phyloP scores from a whole-genome alignment of 2,113 vertebrate species.

The Pholis gunnellus region DNA sequence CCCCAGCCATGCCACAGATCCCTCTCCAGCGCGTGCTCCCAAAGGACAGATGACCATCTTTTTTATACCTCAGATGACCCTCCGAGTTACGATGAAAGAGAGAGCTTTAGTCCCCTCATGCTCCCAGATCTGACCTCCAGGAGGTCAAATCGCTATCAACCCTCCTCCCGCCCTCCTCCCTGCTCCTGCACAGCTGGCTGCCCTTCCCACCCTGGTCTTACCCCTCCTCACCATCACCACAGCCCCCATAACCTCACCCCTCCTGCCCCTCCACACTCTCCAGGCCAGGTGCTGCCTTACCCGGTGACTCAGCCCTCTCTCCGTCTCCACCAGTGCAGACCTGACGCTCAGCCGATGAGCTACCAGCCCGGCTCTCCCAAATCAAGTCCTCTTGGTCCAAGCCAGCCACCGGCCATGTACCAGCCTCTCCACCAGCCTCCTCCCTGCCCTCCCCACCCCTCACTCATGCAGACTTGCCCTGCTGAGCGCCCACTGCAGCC shows the following conservation, averaged over 20 bases:
- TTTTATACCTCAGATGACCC: conserved; percentile 85
- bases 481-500: conserved; percentile 70
- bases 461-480: conserved; percentile 73
- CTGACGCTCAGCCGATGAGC: conserved; percentile 73
- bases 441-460: conserved; percentile 70
- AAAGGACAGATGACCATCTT: conserved; percentile 60
- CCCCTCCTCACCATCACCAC: conserved; percentile 69
- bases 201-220: conserved; percentile 66
- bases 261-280: conserved; percentile 70
- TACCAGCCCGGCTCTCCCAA: conserved; percentile 77
- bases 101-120: conserved; percentile 83
- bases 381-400: conserved; percentile 65
- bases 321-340: conserved; percentile 76
- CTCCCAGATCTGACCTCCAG: conserved; percentile 76
- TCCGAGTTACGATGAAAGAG: conserved; percentile 86
- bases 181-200: conserved; percentile 78
- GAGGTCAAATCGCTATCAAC: conserved; percentile 74
- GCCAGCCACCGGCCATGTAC: conserved; percentile 73
- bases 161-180: conserved; percentile 70
- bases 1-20: conserved; percentile 56
- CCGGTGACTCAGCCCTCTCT: conserved; percentile 65
- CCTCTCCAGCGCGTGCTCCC: conserved; percentile 58
- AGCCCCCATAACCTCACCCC: conserved; percentile 78
- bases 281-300: conserved; percentile 70
- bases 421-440: conserved; percentile 78